Evolutionary conservation across 2,113 vertebrate species (phyloP).

Genomic region (Bungarus multicinctus): DNA sequence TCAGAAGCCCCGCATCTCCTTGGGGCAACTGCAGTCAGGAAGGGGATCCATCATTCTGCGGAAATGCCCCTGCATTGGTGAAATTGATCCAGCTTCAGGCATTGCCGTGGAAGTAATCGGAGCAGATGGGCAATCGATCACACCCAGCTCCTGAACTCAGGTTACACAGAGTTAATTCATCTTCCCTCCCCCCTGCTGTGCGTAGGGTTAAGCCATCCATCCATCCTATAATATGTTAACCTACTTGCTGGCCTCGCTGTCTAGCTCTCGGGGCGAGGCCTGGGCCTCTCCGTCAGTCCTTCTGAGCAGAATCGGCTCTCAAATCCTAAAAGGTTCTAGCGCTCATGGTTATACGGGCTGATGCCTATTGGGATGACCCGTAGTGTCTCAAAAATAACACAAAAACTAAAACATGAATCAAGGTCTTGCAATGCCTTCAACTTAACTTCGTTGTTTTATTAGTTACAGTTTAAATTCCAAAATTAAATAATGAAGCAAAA

Average conservation of each 20-base stretch:
- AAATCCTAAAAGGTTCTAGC: background rate
- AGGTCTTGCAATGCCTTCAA: too few species aligned
- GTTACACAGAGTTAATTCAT: slow-evolving; percentile 48
- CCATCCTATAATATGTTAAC: slow-evolving; percentile 58
- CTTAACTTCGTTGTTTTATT: too few species aligned
- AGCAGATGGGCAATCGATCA: slow-evolving; percentile 68
- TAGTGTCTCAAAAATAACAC: too few species aligned
- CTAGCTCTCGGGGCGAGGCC: fast-evolving
- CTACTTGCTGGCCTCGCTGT: slow-evolving; percentile 38
- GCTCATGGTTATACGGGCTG: background rate
- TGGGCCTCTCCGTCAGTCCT: background rate
- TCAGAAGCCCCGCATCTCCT: background rate
- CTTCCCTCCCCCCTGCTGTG: slow-evolving; percentile 52
- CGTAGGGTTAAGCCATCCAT: slow-evolving; percentile 54
- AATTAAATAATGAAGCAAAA: too few species aligned
- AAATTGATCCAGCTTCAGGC: slow-evolving; percentile 63
- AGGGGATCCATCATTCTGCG: slow-evolving; percentile 54
- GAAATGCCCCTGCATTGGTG: slow-evolving; percentile 57
- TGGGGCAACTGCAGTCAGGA: background rate
- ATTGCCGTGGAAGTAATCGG: slow-evolving; percentile 62
- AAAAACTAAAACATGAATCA: too few species aligned
- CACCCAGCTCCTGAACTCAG: slow-evolving; percentile 42
- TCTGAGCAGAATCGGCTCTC: background rate
- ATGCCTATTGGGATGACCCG: too few species aligned
- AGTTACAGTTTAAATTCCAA: too few species aligned